Base-by-base conservation (phyloP, 2,113 vertebrate genomes). In the Ceyx cyanopectus region DNA sequence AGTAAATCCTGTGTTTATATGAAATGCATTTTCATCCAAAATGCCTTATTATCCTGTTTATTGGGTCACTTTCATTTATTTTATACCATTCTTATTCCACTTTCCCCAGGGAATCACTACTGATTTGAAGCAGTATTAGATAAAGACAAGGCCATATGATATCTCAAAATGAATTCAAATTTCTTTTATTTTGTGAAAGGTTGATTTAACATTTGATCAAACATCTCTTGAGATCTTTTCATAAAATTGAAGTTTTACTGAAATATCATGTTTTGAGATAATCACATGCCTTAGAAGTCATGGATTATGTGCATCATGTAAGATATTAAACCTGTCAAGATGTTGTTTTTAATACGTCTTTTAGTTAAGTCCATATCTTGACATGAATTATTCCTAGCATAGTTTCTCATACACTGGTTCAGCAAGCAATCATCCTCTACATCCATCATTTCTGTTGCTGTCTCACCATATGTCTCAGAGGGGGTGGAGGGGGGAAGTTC, bases 391-490 rank as follows among this genome's bases (percentile, higher is more conserved):
- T 93, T 94, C 92, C 84, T 95, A 81, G 75, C 81, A 91, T 69
- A 78, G 45, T 95, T 89, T 94, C 77, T 95, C 87, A 84, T 85
- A 88, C 60, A 68, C 53, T 92, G 83, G 87, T 87, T 92, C 89
- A 95, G 54, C 84, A 91, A 97, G 88, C 92, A 95, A 89, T 90
- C 92, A 79, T 50, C 45, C 61, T 56, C 87, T 76, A 82, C 91
- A 95, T 97, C 84, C 81, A 95, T 97, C 94, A 96, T 81, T 94
- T 91, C 80, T 90, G 89, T 57, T 56, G 75, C 79, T 94, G 51
- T 94, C 80, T 88, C 90, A 92, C 87, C 85, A 76, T 90, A 85
- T 94, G 89, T 94, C 88, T 94, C 79, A 63, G 78, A 84, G 43
- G n/a, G 32, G 32, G 46, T 87, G 30, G 57, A 69, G 30, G 51